A percentile compares a stretch with the other conserved stretches of the same genome.
Conservation (phyloP, 2,888 invertebrate species). For the Xanthia icteritia region DNA sequence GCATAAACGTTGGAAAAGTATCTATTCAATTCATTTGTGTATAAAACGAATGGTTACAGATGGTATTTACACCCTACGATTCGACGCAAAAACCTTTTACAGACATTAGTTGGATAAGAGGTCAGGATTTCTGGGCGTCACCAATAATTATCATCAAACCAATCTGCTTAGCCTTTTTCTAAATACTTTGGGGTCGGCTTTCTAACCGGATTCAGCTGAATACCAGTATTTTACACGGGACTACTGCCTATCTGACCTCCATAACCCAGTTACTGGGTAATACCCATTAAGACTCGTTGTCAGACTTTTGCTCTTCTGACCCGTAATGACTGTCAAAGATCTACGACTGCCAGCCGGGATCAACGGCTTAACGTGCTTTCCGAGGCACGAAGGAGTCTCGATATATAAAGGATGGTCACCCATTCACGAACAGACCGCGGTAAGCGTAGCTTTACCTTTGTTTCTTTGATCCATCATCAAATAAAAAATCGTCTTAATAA, state of each 20-base stretch:
- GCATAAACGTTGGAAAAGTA: constrained; percentile 69
- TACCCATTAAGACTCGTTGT: too few species aligned
- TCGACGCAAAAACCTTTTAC: constrained; percentile 3
- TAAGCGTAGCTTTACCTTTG: neutral
- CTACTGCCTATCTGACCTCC: too few species aligned
- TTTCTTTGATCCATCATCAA: neutral
- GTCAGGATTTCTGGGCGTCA: neutral
- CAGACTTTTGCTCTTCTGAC: neutral
- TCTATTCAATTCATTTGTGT: constrained; percentile 76
- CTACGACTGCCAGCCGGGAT: neutral
- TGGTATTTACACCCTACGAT: constrained; percentile 60
- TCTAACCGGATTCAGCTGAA: too few species aligned
- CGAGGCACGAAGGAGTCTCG: neutral
- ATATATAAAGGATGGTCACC: neutral
- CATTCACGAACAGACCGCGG: neutral
- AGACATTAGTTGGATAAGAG: neutral
- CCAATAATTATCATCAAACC: neutral
- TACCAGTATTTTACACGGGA: too few species aligned
- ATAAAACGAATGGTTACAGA: constrained; percentile 65
- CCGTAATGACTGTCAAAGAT: neutral
- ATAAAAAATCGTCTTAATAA: neutral
- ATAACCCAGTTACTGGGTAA: too few species aligned
- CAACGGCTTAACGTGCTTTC: neutral
- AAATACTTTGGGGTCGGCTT: too few species aligned
- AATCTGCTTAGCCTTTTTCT: too few species aligned